phyloP scores from a whole-genome alignment of 2,113 vertebrate genomes.

The Phocoena phocoena region DNA sequence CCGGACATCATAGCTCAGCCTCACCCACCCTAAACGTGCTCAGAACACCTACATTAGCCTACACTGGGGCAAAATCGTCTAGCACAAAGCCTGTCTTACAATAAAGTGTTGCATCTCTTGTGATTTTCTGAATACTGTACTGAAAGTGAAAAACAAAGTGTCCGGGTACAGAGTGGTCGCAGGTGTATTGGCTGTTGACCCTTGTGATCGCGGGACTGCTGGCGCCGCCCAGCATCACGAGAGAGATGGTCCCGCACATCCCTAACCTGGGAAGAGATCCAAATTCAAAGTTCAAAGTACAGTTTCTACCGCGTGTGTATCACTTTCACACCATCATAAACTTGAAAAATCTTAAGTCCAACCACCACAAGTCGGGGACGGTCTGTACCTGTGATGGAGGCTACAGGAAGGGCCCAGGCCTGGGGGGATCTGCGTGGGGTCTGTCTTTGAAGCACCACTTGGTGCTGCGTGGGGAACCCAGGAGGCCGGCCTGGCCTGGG shows the following conservation, averaged over 20 bases:
- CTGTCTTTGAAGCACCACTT: not conserved
- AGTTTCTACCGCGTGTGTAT: not conserved
- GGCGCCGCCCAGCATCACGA: fast-evolving
- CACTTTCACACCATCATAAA: not conserved
- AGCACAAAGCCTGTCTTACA: too few relatives aligned
- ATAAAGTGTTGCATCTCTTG: too few relatives aligned
- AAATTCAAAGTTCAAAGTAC: not conserved
- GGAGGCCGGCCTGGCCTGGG: fast-evolving
- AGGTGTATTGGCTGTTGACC: too few relatives aligned
- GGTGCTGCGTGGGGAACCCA: fast-evolving
- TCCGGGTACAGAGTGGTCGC: too few relatives aligned
- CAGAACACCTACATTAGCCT: too few relatives aligned
- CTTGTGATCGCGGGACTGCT: not conserved
- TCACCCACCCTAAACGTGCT: too few relatives aligned
- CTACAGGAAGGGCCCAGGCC: not conserved
- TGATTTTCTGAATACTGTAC: too few relatives aligned
- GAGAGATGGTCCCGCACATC: not conserved
- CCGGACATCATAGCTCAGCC: too few relatives aligned
- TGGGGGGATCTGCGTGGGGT: fast-evolving
- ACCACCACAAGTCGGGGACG: not conserved
- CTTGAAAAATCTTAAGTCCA: not conserved
- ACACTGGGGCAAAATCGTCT: too few relatives aligned
- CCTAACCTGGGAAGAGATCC: not conserved
- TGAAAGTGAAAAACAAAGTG: too few relatives aligned
- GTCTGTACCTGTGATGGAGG: not conserved